Evolutionary conservation across 2,888 invertebrate genomes (phyloP).

Genomic region (Amblyjoppa proteus): DNA sequence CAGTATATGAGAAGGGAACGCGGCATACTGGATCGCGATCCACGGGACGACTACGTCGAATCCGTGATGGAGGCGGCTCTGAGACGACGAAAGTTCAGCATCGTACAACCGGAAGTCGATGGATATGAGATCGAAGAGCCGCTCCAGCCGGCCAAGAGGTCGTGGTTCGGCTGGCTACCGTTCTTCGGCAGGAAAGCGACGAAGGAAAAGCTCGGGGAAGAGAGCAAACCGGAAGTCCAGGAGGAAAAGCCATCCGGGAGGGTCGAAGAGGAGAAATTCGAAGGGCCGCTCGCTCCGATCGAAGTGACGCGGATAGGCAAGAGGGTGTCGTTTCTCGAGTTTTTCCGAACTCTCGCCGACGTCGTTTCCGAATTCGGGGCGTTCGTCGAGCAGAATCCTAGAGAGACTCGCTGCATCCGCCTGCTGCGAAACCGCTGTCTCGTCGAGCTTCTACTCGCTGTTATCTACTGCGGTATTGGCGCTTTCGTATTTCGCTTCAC

Average conservation of each 20-base stretch:
- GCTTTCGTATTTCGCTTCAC: constrained; percentile 93
- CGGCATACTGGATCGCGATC: constrained; percentile 75
- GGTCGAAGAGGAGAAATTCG: neutral
- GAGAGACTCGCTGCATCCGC: constrained; percentile 87
- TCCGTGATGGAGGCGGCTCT: constrained; percentile 64
- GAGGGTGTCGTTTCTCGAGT: constrained; percentile 75
- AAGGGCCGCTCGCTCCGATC: constrained; percentile 68
- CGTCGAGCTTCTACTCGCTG: constrained; percentile 89
- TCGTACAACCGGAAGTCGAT: constrained; percentile 77
- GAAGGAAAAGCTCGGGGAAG: constrained; percentile 75
- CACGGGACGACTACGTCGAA: constrained; percentile 66
- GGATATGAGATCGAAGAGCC: constrained; percentile 76
- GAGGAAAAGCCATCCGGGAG: constrained; percentile 72
- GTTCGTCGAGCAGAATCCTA: constrained; percentile 86
- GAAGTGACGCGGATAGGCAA: constrained; percentile 64
- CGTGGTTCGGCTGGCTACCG: constrained; percentile 79
- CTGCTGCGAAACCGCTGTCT: constrained; percentile 89
- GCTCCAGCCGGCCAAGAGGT: constrained; percentile 69
- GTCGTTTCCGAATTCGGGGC: constrained; percentile 85
- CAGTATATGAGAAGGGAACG: constrained; percentile 73
- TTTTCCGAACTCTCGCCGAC: constrained; percentile 74
- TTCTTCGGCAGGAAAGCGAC: constrained; percentile 72
- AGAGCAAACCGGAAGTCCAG: constrained; percentile 80
- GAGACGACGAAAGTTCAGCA: constrained; percentile 75
- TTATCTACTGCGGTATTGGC: constrained; percentile 92